phyloP scores from a whole-genome alignment of 2,113 vertebrate genomes.

The Argyrosomus japonicus region DNA sequence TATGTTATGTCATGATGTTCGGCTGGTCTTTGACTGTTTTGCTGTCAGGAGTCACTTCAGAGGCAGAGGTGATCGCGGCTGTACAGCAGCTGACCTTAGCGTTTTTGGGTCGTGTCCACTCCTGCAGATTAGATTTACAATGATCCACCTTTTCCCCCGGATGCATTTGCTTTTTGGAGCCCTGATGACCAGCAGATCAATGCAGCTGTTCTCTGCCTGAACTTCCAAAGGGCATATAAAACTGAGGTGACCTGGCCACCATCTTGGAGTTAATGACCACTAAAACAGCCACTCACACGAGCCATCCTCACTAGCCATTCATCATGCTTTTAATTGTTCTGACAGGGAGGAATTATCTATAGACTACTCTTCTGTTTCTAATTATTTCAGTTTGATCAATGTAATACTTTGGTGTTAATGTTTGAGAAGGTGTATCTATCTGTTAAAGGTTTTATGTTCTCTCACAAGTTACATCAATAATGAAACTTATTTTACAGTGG shows the following conservation, averaged over 20 bases:
- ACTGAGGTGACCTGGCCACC: constrained; percentile 40
- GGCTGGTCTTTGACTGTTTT: not conserved
- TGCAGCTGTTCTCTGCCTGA: constrained; percentile 54
- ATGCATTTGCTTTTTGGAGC: constrained; percentile 48
- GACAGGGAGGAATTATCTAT: not conserved
- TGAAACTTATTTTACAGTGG: not conserved
- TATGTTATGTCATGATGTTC: too few relatives aligned
- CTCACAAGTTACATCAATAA: not conserved
- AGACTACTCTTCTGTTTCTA: not conserved
- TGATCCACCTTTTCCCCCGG: constrained; percentile 54
- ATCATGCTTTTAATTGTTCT: constrained; percentile 15
- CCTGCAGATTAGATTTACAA: constrained; percentile 71
- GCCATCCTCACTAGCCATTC: not conserved
- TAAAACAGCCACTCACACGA: constrained; percentile 20
- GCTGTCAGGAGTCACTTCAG: not conserved
- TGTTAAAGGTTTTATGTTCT: not conserved
- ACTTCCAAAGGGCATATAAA: constrained; percentile 62
- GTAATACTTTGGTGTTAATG: not conserved
- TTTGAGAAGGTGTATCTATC: not conserved
- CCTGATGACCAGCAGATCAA: constrained; percentile 59
- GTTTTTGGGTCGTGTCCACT: constrained; percentile 40
- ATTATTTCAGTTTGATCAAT: not conserved
- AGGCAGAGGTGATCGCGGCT: not conserved
- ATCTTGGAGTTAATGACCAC: constrained; percentile 35
- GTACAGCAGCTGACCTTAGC: constrained; percentile 45